A percentile compares a stretch with the other conserved stretches of the same genome.
phyloP scores from a whole-genome alignment of 2,888 invertebrate species.

The Nymphalis c-album region DNA sequence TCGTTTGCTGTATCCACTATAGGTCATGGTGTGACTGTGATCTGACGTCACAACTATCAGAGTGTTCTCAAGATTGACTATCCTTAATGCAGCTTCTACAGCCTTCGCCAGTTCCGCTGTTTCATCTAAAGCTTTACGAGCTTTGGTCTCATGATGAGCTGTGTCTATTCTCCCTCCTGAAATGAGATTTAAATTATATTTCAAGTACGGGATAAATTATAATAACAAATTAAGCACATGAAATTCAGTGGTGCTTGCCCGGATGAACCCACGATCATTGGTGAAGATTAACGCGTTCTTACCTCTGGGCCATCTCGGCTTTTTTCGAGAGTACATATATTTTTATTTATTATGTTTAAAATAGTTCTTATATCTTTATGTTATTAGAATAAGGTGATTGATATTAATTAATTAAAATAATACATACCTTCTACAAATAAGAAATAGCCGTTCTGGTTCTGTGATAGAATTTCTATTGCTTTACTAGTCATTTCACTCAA shows the following conservation, averaged over 20 bases:
- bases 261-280: too few species aligned
- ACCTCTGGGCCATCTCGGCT: too few species aligned
- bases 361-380: too few species aligned
- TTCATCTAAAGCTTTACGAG: slow-evolving; percentile 87
- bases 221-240: too few species aligned
- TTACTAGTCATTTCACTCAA: slow-evolving; percentile 90
- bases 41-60: slow-evolving; percentile 91
- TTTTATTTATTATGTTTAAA: too few species aligned
- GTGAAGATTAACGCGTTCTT: too few species aligned
- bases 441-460: slow-evolving; percentile 86
- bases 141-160: slow-evolving; percentile 86
- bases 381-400: too few species aligned
- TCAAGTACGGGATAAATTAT: too few species aligned
- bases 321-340: too few species aligned
- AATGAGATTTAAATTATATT: not conserved
- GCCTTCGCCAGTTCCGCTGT: slow-evolving; percentile 89
- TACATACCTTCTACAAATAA: slow-evolving; percentile 86
- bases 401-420: not conserved
- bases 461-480: slow-evolving; percentile 86
- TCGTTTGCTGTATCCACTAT: slow-evolving; percentile 86
- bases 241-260: too few species aligned
- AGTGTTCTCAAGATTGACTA: slow-evolving; percentile 86
- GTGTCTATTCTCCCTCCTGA: slow-evolving; percentile 85
- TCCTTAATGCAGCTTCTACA: slow-evolving; percentile 81
- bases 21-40: slow-evolving; percentile 89